phyloP scores from a whole-genome alignment of 2,888 invertebrate species.

The Pristionchus japonicus region DNA sequence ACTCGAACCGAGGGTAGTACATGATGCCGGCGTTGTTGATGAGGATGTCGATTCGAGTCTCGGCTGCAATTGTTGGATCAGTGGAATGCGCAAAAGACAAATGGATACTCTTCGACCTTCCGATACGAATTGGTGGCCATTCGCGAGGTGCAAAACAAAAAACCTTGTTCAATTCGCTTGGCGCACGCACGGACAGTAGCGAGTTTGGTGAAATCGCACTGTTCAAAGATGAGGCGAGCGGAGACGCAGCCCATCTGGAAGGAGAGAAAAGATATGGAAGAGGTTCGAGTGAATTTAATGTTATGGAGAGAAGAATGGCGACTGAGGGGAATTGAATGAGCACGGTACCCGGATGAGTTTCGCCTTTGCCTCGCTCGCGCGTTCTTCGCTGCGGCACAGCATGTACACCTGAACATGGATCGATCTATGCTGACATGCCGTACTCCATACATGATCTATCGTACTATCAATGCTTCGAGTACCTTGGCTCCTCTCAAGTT shows the following conservation, averaged over 20 bases:
- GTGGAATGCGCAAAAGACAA: too few species aligned
- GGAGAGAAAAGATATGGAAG: not conserved
- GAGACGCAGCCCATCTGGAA: not conserved
- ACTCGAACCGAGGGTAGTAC: slow-evolving; percentile 83
- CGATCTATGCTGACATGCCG: not conserved
- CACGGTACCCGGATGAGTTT: slow-evolving; percentile 56
- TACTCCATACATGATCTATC: not conserved
- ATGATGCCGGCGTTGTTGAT: slow-evolving; percentile 86
- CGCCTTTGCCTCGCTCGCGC: slow-evolving; percentile 61
- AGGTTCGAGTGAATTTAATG: too few species aligned
- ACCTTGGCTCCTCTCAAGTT: slow-evolving; percentile 71
- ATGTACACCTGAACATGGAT: slow-evolving; percentile 64
- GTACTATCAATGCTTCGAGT: too few species aligned
- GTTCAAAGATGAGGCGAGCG: not conserved
- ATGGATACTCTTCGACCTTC: not conserved
- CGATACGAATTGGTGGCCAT: too few species aligned
- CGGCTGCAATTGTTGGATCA: too few species aligned
- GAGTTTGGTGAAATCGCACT: not conserved
- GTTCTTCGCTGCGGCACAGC: slow-evolving; percentile 68
- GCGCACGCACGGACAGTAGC: not conserved
- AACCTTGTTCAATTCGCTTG: not conserved
- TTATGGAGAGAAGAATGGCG: too few species aligned
- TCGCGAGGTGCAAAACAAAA: not conserved
- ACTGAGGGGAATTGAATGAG: too few species aligned
- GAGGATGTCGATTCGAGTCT: slow-evolving; percentile 73